Conservation (phyloP, 2,888 invertebrate species). For the Ochropleura plecta region DNA sequence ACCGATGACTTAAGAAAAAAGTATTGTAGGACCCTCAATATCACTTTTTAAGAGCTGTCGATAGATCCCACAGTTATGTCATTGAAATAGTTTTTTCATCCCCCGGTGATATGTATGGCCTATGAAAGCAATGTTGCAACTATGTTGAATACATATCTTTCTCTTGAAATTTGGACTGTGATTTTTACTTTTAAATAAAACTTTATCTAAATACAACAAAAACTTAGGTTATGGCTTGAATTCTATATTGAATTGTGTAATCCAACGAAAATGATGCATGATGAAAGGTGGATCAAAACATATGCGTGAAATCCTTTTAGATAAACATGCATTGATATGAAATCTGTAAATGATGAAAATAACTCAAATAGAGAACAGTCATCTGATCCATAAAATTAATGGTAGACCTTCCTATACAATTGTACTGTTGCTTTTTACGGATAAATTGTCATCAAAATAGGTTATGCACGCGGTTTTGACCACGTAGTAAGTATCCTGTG, state of each 20-base stretch:
- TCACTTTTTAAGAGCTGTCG: too few relatives aligned
- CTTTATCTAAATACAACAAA: not conserved
- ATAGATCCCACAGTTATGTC: too few relatives aligned
- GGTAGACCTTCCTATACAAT: not conserved
- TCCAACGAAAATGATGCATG: not conserved
- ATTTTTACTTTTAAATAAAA: not conserved
- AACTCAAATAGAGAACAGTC: not conserved
- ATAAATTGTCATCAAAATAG: not conserved
- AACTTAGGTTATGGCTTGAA: not conserved
- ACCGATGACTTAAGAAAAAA: too few relatives aligned
- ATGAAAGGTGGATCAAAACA: not conserved
- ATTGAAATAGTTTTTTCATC: too few relatives aligned
- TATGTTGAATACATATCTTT: too few relatives aligned
- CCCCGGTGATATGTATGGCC: too few relatives aligned
- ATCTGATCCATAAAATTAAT: not conserved
- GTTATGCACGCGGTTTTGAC: too few relatives aligned
- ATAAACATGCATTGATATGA: not conserved
- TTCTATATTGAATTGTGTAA: not conserved
- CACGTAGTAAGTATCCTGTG: too few relatives aligned
- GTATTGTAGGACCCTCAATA: too few relatives aligned
- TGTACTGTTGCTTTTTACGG: not conserved
- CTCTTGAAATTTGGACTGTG: too few relatives aligned
- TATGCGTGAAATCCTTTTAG: not conserved
- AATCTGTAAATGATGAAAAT: not conserved
- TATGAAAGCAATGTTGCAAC: too few relatives aligned